Conservation (phyloP, 2,113 vertebrate genomes). For the Marmota monax region DNA sequence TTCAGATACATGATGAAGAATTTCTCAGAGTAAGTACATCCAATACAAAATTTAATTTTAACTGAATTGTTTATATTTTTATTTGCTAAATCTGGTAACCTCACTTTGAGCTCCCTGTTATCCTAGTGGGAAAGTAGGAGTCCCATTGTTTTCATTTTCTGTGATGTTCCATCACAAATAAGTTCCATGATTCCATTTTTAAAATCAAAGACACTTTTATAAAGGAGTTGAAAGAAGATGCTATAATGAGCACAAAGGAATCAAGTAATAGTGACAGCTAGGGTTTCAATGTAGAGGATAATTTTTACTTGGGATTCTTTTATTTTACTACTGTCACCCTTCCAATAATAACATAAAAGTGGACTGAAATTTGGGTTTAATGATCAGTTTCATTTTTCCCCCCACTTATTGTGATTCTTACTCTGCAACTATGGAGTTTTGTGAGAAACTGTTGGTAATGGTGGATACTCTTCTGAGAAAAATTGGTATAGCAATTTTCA, state of each 20-base stretch:
- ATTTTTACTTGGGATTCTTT: not conserved
- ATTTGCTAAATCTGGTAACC: not conserved
- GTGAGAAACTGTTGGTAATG: not conserved
- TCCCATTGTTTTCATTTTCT: too few species aligned
- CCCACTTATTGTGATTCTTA: not conserved
- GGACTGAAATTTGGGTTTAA: conserved; percentile 17
- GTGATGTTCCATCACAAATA: not conserved
- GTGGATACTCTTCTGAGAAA: conserved; percentile 5
- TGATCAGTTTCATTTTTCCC: not conserved
- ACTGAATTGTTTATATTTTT: not conserved
- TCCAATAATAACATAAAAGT: not conserved
- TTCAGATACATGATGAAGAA: conserved; percentile 25
- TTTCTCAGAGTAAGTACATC: not conserved
- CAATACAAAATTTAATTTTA: conserved; percentile 29
- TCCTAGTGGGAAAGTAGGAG: not conserved
- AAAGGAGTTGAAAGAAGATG: conserved; percentile 15
- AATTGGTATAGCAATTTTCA: not conserved
- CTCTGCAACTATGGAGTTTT: not conserved
- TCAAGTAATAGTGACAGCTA: not conserved
- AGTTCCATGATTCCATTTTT: not conserved
- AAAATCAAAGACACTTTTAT: conserved; percentile 25
- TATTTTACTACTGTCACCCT: not conserved
- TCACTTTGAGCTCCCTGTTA: not conserved
- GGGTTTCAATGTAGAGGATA: not conserved
- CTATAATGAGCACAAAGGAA: not conserved